Conservation (phyloP, 2,113 vertebrate species). For the Sterna hirundo region DNA sequence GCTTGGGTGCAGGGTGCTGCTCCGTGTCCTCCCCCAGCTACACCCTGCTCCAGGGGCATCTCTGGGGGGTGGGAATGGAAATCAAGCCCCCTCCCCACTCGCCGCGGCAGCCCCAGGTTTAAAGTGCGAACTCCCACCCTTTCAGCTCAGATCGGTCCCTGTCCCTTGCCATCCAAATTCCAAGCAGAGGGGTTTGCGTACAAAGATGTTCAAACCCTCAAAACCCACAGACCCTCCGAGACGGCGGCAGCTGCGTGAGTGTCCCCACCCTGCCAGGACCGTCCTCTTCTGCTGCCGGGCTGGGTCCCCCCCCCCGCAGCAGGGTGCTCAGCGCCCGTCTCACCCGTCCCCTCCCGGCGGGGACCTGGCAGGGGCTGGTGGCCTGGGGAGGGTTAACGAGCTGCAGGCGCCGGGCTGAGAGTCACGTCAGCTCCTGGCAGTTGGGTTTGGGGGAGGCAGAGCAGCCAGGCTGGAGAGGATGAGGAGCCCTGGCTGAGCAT, state of each 20-base stretch:
- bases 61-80: neutral
- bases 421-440: neutral
- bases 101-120: too few relatives aligned
- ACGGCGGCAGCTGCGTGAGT: rapidly evolving
- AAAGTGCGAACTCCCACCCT: neutral
- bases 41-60: neutral
- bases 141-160: neutral
- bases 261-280: neutral
- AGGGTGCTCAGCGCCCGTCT: neutral
- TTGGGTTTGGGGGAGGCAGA: neutral
- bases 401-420: neutral
- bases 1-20: neutral
- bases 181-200: neutral
- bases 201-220: neutral
- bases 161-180: neutral
- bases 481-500: neutral
- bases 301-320: neutral
- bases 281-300: neutral
- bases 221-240: neutral
- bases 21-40: rapidly evolving
- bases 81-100: neutral
- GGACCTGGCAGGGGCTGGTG: neutral
- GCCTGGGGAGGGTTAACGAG: neutral
- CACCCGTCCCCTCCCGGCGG: neutral
- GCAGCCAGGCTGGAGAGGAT: neutral